phyloP scores from a whole-genome alignment of 2,797 vertebrate genomes.

The Eurystomus glaucurus region DNA sequence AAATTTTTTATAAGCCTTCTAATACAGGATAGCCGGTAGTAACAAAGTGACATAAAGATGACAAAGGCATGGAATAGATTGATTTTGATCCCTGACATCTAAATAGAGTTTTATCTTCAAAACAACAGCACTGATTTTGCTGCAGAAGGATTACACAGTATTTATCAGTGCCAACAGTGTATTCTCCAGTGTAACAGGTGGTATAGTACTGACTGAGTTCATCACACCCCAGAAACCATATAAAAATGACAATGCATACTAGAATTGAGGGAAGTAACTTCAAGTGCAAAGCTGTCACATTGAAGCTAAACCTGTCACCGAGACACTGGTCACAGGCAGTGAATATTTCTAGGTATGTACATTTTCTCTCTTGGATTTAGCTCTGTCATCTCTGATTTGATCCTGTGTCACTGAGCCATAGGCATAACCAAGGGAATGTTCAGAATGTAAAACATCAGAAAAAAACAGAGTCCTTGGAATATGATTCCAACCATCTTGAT shows the following conservation, averaged over 20 bases:
- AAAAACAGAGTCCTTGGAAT: neutral
- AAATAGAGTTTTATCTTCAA: conserved; percentile 22
- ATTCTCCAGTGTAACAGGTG: neutral
- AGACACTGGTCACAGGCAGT: accelerated
- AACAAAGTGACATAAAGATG: conserved; percentile 5
- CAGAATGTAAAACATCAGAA: neutral
- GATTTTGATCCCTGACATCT: conserved; percentile 31
- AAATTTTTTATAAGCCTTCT: neutral
- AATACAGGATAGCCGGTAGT: neutral
- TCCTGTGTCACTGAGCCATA: neutral
- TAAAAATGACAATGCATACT: neutral
- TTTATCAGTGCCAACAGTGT: neutral
- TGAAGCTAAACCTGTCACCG: neutral
- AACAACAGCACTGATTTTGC: conserved; percentile 19
- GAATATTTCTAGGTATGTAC: neutral
- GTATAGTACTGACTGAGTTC: neutral
- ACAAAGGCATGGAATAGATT: conserved; percentile 32
- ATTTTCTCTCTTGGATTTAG: neutral
- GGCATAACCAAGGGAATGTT: neutral
- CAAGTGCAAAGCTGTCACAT: accelerated
- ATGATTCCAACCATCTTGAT: neutral
- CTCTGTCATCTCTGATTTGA: neutral
- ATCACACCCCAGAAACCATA: neutral
- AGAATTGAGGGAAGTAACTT: accelerated
- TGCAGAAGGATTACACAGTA: neutral